These are phyloP conservation scores for Heteropelma amictum DNA, from an alignment of 2,888 invertebrate genomes.

Conservation along the genomic window DNA sequence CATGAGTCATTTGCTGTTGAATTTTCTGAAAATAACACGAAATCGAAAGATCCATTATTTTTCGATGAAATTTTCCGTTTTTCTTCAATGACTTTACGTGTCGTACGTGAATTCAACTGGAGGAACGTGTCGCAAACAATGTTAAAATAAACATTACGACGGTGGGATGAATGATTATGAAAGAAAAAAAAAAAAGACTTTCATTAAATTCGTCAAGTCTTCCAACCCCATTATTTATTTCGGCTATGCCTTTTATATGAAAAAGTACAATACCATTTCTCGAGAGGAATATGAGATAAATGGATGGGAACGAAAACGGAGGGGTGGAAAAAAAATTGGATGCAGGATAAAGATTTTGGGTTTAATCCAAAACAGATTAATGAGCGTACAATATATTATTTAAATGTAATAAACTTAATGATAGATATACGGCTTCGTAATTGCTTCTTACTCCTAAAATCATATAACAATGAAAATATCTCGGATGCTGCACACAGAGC, in stretches of 20 bases:
- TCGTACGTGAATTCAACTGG: no score
- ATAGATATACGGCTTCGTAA: constrained; percentile 66
- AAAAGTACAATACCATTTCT: constrained; percentile 76
- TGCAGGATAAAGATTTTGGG: constrained; percentile 21
- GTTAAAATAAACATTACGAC: no score
- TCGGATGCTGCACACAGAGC: constrained; percentile 18
- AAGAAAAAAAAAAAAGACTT: constrained; percentile 21
- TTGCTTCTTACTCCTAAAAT: constrained; percentile 49
- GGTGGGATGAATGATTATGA: constrained; percentile 33
- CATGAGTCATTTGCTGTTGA: no score
- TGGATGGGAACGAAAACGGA: constrained; percentile 30
- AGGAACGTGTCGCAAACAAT: no score
- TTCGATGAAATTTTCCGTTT: no score
- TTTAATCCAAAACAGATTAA: constrained; percentile 68
- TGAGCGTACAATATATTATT: constrained; percentile 71
- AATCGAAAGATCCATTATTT: no score
- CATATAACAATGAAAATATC: constrained; percentile 51
- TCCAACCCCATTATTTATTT: constrained; percentile 76
- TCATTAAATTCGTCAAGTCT: constrained; percentile 65
- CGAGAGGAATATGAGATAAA: constrained; percentile 70
- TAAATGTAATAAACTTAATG: constrained; percentile 73
- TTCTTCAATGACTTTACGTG: no score
- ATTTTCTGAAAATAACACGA: no score
- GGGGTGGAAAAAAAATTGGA: constrained; percentile 55
- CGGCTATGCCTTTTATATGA: constrained; percentile 76